These are phyloP conservation scores for Drosophila quadrilineata DNA, from an alignment of 1,140 invertebrate species.

Conservation along the genomic window DNA sequence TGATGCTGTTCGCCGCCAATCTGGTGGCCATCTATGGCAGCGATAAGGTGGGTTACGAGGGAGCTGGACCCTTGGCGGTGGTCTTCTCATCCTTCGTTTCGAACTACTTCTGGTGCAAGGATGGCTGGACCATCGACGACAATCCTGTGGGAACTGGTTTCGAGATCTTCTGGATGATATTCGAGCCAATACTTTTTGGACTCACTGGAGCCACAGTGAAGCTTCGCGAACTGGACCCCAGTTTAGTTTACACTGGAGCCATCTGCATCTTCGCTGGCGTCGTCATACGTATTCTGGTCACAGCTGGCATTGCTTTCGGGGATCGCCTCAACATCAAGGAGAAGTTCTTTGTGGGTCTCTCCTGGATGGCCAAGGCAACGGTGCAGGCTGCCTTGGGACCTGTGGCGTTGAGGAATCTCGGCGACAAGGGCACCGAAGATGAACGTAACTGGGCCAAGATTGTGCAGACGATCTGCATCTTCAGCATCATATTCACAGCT, in stretches of 20 bases:
- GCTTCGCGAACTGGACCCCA: conserved; percentile 85
- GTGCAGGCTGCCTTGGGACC: conserved; percentile 93
- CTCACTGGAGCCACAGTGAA: conserved; percentile 94
- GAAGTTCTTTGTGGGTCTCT: conserved; percentile 91
- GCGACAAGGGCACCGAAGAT: conserved; percentile 47
- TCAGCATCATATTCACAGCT: conserved; percentile 95
- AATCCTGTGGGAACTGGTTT: conserved; percentile 92
- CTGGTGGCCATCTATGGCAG: conserved; percentile 92
- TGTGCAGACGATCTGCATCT: conserved; percentile 88
- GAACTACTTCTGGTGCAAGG: conserved; percentile 88
- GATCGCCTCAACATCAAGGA: conserved; percentile 93
- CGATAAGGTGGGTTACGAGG: conserved; percentile 88
- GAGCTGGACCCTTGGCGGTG: conserved; percentile 91
- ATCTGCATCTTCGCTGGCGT: conserved; percentile 84
- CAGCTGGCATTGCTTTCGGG: conserved; percentile 86
- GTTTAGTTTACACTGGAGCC: conserved; percentile 84
- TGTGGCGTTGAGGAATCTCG: conserved; percentile 87
- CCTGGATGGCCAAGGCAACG: conserved; percentile 97
- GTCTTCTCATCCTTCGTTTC: conserved; percentile 93
- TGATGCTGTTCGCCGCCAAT: conserved; percentile 89
- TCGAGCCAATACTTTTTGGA: conserved; percentile 95
- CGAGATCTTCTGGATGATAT: conserved; percentile 96
- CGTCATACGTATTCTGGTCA: conserved; percentile 85
- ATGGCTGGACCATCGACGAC: conserved; percentile 92
- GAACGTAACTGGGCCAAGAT: conserved; percentile 83